Evolutionary conservation across 1,140 invertebrate species (phyloP), one percentile per base, ranked within the genome.

Genomic region (Sitobion miscanthi): DNA sequence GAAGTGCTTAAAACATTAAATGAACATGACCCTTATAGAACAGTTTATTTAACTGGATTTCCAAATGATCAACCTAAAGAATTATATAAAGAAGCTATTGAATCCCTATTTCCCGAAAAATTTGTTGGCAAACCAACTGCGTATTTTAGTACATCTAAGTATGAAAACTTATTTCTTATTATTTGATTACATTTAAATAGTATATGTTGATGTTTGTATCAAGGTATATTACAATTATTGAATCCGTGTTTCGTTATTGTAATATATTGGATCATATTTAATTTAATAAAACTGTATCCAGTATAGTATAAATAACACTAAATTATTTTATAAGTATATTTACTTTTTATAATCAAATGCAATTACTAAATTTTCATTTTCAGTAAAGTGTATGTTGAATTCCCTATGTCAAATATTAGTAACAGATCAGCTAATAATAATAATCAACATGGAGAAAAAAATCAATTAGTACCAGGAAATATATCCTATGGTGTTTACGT

Each of bases 11-110:
- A 96, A 93, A 94, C 95, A 0, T 95, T 99, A 0, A 96, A 95
- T 45, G 97, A 97, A 1, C 95, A 96, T 30, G 96, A 99, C 95
- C 98, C 98, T 0, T 96, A 96, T 57, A 96, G 96, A 47, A 98
- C 98, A 0, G 97, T 99, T 3, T 97, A 97, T 95, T 96, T 99
- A 87, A 94, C 97, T 95, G 96, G 97, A 47, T 96, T 97, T 94
- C 97, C 97, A 38, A 93, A 95, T 1, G 95, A 96, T 2, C 97
- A 97, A 94, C 97, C 98, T 30, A 97, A 97, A 9, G 95, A 96
- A 57, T 94, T 99, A 21, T 99, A 98, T 94, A 95, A 96, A 0
- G 94, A 96, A 20, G 94, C 95, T 8, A 96, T 98, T 47, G 96
- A 96, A 94, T 95, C 96, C 0, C 93, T 96, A 0, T 96, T 97